Evolutionary conservation across 2,888 invertebrate species (phyloP).

Genomic region (Myopa testacea): DNA sequence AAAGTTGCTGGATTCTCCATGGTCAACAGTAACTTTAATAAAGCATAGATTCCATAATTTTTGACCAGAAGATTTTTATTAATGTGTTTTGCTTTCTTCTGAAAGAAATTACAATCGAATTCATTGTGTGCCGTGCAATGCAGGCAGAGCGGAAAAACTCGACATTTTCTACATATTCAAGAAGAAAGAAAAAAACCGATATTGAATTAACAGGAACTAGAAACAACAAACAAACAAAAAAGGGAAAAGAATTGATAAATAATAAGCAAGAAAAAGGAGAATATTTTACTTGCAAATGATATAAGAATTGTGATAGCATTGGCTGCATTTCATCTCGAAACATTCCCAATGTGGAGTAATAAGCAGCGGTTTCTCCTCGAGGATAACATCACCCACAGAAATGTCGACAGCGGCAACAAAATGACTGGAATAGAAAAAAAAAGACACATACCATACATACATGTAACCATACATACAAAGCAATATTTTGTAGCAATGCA

Average conservation of each 20-base stretch:
- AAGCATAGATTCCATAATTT: constrained; percentile 64
- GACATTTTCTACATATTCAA: constrained; percentile 69
- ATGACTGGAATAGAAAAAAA: constrained; percentile 66
- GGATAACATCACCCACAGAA: constrained; percentile 72
- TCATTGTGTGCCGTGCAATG: constrained; percentile 69
- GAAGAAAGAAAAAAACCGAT: background rate
- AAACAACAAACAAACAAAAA: background rate
- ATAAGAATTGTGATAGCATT: constrained; percentile 69
- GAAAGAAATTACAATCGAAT: constrained; percentile 71
- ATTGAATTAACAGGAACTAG: background rate
- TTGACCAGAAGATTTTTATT: constrained; percentile 63
- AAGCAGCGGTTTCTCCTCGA: constrained; percentile 72
- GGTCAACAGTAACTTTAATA: constrained; percentile 69
- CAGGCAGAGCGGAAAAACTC: constrained; percentile 71
- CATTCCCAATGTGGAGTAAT: constrained; percentile 72
- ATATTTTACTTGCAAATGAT: constrained; percentile 62
- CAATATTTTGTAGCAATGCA: background rate
- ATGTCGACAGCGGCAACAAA: constrained; percentile 71
- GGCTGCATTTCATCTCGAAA: constrained; percentile 70
- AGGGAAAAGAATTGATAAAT: background rate
- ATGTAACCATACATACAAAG: background rate
- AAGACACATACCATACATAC: background rate
- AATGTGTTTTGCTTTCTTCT: constrained; percentile 55
- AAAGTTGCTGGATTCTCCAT: constrained; percentile 66
- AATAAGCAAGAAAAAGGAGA: background rate